Evolutionary conservation across 1,140 invertebrate species (phyloP).

Genomic region (Octopus sinensis): DNA sequence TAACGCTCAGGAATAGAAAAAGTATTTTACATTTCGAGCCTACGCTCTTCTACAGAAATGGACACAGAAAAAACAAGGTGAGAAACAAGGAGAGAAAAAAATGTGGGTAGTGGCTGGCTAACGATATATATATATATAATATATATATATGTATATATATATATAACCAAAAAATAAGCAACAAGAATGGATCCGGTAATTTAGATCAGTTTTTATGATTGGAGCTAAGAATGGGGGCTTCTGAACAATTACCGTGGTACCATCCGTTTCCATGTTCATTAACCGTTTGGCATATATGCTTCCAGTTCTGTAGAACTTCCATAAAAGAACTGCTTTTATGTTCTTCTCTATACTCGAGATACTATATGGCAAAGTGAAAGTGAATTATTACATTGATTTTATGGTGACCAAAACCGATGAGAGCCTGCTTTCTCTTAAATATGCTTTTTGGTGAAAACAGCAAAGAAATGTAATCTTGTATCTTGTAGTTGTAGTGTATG

Average conservation of each 20-base stretch:
- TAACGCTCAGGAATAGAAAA: too few relatives aligned
- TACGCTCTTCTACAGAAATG: too few relatives aligned
- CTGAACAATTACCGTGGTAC: not conserved
- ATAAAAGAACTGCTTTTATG: not conserved
- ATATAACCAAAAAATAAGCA: too few relatives aligned
- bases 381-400: not conserved
- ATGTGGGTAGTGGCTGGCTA: too few relatives aligned
- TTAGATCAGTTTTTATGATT: conserved; percentile 1
- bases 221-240: not conserved
- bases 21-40: too few relatives aligned
- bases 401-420: not conserved
- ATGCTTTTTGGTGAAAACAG: not conserved
- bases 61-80: too few relatives aligned
- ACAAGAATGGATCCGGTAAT: too few relatives aligned
- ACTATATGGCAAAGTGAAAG: not conserved
- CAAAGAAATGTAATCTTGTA: not conserved
- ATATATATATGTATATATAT: too few relatives aligned
- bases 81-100: too few relatives aligned
- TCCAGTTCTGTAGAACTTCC: not conserved
- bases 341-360: not conserved
- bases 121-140: too few relatives aligned
- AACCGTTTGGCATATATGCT: not conserved
- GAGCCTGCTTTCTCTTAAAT: conserved; percentile 1
- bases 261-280: not conserved
- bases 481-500: not conserved